phyloP scores from a whole-genome alignment of 2,113 vertebrate genomes.

The Halcyon senegalensis region DNA sequence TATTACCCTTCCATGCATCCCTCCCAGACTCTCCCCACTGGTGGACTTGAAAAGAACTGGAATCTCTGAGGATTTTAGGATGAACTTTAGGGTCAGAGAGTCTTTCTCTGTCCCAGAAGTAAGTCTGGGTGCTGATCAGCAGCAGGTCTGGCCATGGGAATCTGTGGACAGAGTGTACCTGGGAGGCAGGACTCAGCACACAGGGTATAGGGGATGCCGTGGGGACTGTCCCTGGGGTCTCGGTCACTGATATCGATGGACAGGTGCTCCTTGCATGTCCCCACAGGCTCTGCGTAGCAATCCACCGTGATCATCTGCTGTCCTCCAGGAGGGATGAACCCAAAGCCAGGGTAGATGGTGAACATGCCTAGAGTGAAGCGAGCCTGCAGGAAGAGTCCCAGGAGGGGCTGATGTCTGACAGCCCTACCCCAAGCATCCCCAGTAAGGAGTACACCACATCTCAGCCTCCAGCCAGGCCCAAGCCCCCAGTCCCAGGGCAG shows the following conservation, averaged over 20 bases:
- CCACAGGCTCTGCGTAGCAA: conserved; percentile 81
- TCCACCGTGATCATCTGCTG: conserved; percentile 83
- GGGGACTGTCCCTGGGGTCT: conserved; percentile 81
- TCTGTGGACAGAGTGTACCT: conserved; percentile 64
- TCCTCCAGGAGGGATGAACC: conserved; percentile 73
- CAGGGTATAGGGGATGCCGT: conserved; percentile 81
- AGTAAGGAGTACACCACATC: background rate
- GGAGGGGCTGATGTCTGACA: background rate
- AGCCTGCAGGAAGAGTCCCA: conserved; percentile 63
- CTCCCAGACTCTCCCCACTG: background rate
- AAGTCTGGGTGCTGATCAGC: background rate
- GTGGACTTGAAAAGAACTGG: background rate
- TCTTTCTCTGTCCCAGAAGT: background rate
- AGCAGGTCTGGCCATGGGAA: background rate
- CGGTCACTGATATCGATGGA: conserved; percentile 83
- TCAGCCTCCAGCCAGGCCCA: background rate
- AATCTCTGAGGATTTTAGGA: background rate
- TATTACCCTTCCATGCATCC: background rate
- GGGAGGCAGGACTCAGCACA: conserved; percentile 84
- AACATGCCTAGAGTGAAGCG: conserved; percentile 82
- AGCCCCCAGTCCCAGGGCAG: background rate
- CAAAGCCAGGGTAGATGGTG: conserved; percentile 81
- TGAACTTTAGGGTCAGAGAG: background rate
- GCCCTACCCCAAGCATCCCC: background rate
- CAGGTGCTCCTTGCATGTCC: conserved; percentile 79